Percentiles rank a stretch among this genome's conserved stretches.
phyloP scores from a whole-genome alignment of 2,797 vertebrate species.

The Hydrophis major region DNA sequence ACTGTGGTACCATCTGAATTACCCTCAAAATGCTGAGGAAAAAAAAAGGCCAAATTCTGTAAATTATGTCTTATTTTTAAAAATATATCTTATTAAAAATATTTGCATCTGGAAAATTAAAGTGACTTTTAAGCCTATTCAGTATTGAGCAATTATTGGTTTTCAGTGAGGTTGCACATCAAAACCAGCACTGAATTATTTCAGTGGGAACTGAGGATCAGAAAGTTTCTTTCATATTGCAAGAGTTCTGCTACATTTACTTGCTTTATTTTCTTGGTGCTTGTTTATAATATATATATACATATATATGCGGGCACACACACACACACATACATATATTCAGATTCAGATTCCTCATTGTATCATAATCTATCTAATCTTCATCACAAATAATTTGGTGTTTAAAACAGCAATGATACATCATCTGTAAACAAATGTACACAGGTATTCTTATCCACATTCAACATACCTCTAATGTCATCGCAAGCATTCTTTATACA shows the following conservation, averaged over 20 bases:
- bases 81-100: neutral
- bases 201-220: neutral
- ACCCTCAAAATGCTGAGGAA: conserved; percentile 84
- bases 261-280: neutral
- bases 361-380: neutral
- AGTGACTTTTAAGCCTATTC: neutral
- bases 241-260: neutral
- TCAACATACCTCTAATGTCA: neutral
- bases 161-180: neutral
- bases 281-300: neutral
- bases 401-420: neutral
- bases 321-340: neutral
- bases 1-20: conserved; percentile 75
- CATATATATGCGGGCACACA: too few species aligned
- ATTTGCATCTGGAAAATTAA: neutral
- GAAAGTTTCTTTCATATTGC: neutral
- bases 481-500: neutral
- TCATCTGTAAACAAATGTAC: neutral
- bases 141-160: neutral
- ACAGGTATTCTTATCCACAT: neutral
- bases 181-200: neutral
- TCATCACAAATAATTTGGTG: neutral
- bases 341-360: neutral
- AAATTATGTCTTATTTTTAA: neutral
- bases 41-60: conserved; percentile 11